Evolutionary conservation across 2,888 invertebrate genomes (phyloP).

Genomic region (Coelinius sp.): DNA sequence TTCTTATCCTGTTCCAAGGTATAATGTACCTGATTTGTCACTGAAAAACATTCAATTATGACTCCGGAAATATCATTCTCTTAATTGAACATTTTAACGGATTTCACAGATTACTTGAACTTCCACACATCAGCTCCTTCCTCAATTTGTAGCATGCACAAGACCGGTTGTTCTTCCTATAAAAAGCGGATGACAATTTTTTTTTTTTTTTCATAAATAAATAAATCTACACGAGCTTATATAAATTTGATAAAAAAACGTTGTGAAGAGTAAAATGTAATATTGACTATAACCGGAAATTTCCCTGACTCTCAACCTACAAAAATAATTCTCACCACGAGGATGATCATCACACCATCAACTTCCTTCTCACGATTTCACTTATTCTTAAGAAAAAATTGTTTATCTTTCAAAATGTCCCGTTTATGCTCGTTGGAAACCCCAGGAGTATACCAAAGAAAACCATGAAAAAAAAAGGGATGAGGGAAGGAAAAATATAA

Average conservation of each 20-base stretch:
- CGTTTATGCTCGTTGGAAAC: constrained; percentile 7
- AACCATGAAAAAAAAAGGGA: not conserved
- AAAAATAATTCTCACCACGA: not conserved
- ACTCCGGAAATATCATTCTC: not conserved
- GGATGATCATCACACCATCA: not conserved
- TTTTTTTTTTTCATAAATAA: not conserved
- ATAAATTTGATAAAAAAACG: not conserved
- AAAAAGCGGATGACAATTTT: constrained; percentile 4
- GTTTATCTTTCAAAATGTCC: constrained; percentile 6
- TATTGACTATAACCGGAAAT: no score
- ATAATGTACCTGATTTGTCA: no score
- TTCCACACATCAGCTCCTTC: constrained; percentile 7
- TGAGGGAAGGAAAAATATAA: not conserved
- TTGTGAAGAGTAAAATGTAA: not conserved
- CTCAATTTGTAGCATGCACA: constrained; percentile 13
- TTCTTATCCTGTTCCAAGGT: no score
- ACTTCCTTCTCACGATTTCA: constrained; percentile 65
- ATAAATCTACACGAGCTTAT: constrained; percentile 23
- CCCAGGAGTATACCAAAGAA: not conserved
- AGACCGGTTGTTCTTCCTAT: constrained; percentile 2
- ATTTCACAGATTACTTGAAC: constrained; percentile 8
- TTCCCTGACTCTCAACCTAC: not conserved
- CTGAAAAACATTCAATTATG: no score
- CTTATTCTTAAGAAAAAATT: constrained; percentile 36
- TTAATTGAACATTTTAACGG: not conserved